A percentile compares a stretch with the other conserved stretches of the same genome.
Evolutionary conservation across 2,888 invertebrate species (phyloP).

Genomic region (Cepaea hortensis): DNA sequence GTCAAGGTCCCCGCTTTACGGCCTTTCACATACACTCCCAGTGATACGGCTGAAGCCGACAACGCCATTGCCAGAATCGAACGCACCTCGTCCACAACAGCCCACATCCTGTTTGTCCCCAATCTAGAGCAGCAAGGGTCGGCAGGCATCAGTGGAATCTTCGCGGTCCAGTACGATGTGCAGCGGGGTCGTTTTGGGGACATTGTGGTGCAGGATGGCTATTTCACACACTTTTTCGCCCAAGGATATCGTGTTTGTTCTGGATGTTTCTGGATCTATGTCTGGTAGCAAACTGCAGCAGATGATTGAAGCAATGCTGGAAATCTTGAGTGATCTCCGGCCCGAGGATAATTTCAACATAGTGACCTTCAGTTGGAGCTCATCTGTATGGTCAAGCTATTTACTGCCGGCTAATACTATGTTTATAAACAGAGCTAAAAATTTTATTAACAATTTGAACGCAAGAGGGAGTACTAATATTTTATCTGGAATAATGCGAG

Average conservation of each 20-base stretch:
- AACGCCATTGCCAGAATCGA: conserved; percentile 58
- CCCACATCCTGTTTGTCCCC: conserved; percentile 61
- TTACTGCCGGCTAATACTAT: conserved; percentile 54
- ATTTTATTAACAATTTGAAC: conserved; percentile 55
- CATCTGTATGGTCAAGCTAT: conserved; percentile 51
- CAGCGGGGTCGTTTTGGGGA: conserved; percentile 80
- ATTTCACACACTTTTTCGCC: conserved; percentile 87
- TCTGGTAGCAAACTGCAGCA: conserved; percentile 82
- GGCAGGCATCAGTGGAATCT: conserved; percentile 79
- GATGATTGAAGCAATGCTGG: conserved; percentile 76
- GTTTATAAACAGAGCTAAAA: conserved; percentile 53
- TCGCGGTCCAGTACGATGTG: conserved; percentile 84
- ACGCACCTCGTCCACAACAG: conserved; percentile 58
- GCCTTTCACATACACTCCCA: neutral
- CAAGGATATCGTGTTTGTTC: no score
- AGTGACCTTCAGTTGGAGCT: conserved; percentile 52
- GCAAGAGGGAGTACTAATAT: conserved; percentile 66
- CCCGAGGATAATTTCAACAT: conserved; percentile 66
- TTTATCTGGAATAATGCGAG: conserved; percentile 58
- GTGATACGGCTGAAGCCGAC: neutral
- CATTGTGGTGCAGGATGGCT: conserved; percentile 78
- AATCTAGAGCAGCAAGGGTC: conserved; percentile 56
- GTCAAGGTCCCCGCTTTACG: neutral
- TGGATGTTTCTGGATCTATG: no score
- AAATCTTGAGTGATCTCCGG: conserved; percentile 62